Evolutionary conservation across 1,140 invertebrate genomes (phyloP), one percentile per base, ranked within the genome.

Genomic region (Contarinia nasturtii): DNA sequence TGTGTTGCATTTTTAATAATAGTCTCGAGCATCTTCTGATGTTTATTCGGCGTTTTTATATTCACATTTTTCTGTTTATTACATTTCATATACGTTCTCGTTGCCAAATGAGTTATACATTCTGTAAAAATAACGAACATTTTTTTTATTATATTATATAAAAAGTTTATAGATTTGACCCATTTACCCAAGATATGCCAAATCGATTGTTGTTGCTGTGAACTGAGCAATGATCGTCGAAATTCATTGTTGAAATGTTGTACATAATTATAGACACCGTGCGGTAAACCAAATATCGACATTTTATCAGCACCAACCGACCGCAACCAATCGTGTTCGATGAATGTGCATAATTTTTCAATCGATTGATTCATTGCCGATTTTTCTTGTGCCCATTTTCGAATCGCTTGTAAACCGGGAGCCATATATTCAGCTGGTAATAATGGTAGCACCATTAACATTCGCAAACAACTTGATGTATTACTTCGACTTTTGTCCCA

Each of bases 301-400:
- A 50, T 50, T 45, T 47, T 50, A 33, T 48, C 36, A 21, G 49
- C 44, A 17, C 41, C 46, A 42, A 45, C 46, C 7, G 46, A 18
- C 2, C 48, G 33, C 1, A 50, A n/a, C 49, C 49, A 50, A 18
- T 14, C 15, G 2, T 45, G 10, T 17, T 50, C 46, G n/a, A 50
- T 33, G 41, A 45, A 45, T 7, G 43, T 33, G 41, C 49, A 50
- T 27, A 50, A 37, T 3, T 40, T 40, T 40, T 18, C 41, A 43
- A 19, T 17, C 18, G 15, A 15, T 43, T 3, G 18, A 19, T 14
- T 20, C 2, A 27, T 33, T 1, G 43, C 41, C n/a, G 18, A 41
- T 40, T 50, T 50, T 36, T 50, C 49, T 36, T 18, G 22, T 22
- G 47, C 47, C 49, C 49, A 50, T 42, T 50, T 50, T n/a, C 22